Base-by-base conservation (phyloP, 2,888 invertebrate species). In the Hirtodrosophila trivittata region DNA sequence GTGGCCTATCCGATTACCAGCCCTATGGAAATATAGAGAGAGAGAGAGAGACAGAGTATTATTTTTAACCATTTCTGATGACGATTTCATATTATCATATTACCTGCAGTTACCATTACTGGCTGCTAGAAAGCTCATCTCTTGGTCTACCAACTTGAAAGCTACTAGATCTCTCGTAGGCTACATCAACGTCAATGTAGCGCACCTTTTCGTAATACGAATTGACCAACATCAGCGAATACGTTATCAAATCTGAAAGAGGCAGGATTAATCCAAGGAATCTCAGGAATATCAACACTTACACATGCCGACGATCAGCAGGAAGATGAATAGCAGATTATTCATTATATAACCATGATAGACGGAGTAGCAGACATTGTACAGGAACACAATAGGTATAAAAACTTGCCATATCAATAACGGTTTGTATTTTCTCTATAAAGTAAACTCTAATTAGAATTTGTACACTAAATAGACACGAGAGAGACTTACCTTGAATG, bases 1-100 rank as follows among this genome's bases (percentile, higher is more conserved):
- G 73, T 65, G 73, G 75, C 70, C 69, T 76, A 80, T 80, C 82
- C 80, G 78, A 80, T 80, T 80, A 80, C 85, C 77, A 59, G 64
- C 52, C 66, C 66, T 59, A 35, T 47, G 65, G 45, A 28, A 49
- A 51, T 43, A 51, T 38, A 35, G 59, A 50, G 6, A 46, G 32
- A 21, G 51, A 35, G 26, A 37, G 8, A 35, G 28, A 38, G 37
- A 46, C 21, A 46, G 56, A 37, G n/a, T 8, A 32, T 58, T 41
- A 41, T 28, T 16, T 46, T 56, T 35, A 52, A 50, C 5, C 54
- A 55, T 56, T 54, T 45, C 41, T 55, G 55, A 54, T 62, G 54
- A n/a, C n/a, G n/a, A n/a, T n/a, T 63, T 68, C 56, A 75, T 25
- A 50, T 67, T 57, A 68, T 77, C 46, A 39, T 54, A 59, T 77